Base-by-base conservation (phyloP, 2,888 invertebrate species). In the Pseudococcus viburni region DNA sequence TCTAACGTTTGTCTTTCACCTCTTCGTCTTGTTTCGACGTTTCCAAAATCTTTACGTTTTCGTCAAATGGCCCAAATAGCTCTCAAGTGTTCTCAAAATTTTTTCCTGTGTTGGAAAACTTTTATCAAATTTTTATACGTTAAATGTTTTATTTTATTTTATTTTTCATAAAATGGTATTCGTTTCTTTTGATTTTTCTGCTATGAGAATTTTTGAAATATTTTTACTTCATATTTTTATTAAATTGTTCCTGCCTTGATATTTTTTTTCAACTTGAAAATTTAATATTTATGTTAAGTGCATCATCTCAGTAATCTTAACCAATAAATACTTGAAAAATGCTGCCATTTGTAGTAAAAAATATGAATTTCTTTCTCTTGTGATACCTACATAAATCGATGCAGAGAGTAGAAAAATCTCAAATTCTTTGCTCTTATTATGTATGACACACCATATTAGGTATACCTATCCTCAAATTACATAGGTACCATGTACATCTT, bases 21-120 rank as follows among this genome's bases (percentile, higher is more conserved):
- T 42, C 77, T 42, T 39, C 77, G 33, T 77, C 77, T 77, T 77
- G 77, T 12, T 42, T 77, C 77, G 77, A 77, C 39, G 77, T 39
- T 39, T 42, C 17, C 77, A 42, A 77, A 42, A 77, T 77, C 77
- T 77, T 77, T 77, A 42, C 39, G 77, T 77, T 77, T 77, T 39
- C 77, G 39, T 39, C 77, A 39, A 77, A 77, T 77, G 39, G 77
- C 77, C 77, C 39, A 39, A 77, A 77, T 77, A 77, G 77, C 39
- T 7, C 39, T 77, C 77, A 12, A 77, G 77, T 39, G 77, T 77
- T 39, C 77, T 77, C 77, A 39, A 77, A 39, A 77, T 77, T 77
- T 42, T 77, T 42, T 39, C 19, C 2, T 9, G 19, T 19, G 19
- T 64, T 64, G 64, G 19, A 64, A 64, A 3, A 42, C 42, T 42